A percentile compares a stretch with the other conserved stretches of the same genome.
Conservation (phyloP, 2,888 invertebrate genomes). For the Plebejus argus region DNA sequence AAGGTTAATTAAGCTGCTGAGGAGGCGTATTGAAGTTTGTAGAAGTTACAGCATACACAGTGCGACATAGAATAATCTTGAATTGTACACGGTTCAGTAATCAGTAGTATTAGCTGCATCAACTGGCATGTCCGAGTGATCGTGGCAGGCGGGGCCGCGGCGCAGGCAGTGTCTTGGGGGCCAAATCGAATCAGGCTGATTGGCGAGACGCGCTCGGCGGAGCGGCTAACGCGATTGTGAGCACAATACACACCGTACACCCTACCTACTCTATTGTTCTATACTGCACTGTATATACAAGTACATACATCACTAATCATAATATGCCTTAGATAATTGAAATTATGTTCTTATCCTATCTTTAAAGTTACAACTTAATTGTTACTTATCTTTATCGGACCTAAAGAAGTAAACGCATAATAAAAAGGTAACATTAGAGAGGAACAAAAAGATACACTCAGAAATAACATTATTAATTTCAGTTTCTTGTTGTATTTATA, state of each 20-base stretch:
- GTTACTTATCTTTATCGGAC: too few relatives aligned
- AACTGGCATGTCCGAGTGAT: background rate
- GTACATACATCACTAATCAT: too few relatives aligned
- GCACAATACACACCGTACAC: background rate
- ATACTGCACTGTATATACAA: background rate
- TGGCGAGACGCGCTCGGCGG: constrained; percentile 51
- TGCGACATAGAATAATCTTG: background rate
- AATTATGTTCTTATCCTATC: background rate
- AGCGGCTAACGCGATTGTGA: constrained; percentile 53
- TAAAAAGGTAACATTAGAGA: too few relatives aligned
- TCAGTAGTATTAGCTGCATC: background rate
- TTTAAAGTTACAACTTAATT: too few relatives aligned
- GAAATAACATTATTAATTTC: too few relatives aligned
- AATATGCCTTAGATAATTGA: background rate
- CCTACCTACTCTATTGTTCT: background rate
- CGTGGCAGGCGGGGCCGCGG: background rate
- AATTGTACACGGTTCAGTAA: background rate
- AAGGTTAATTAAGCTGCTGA: background rate
- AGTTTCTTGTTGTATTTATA: too few relatives aligned
- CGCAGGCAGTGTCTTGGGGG: constrained; percentile 24
- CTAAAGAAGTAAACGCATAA: too few relatives aligned
- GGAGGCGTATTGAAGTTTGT: background rate
- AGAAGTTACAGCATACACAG: background rate
- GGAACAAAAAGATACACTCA: too few relatives aligned
- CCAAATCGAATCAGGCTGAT: constrained; percentile 49